These are phyloP conservation scores for Sebastes iracundus DNA, from an alignment of 2,797 vertebrate species.

Conservation along the genomic window DNA sequence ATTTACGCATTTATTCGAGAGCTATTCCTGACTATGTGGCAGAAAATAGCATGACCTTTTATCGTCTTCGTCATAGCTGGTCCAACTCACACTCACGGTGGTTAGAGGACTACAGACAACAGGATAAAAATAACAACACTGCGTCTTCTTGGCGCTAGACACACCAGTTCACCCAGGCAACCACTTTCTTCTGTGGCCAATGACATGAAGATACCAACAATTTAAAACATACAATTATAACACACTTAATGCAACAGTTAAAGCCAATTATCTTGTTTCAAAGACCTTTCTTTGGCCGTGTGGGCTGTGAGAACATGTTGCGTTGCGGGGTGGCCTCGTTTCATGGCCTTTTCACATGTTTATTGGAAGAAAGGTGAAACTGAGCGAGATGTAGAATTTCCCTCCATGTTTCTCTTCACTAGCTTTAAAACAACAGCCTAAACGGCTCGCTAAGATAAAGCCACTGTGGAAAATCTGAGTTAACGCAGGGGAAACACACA, in stretches of 20 bases:
- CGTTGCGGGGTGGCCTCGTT: background rate
- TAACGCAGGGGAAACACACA: constrained; percentile 3
- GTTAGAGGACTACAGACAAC: constrained; percentile 20
- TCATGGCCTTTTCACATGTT: background rate
- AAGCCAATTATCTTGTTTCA: background rate
- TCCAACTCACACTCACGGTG: constrained; percentile 29
- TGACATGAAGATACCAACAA: background rate
- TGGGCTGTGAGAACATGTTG: constrained; percentile 5
- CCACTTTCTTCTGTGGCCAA: background rate
- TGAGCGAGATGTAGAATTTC: constrained; percentile 6
- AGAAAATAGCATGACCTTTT: constrained; percentile 69
- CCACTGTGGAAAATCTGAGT: constrained; percentile 58
- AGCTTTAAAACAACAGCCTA: background rate
- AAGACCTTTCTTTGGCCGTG: background rate
- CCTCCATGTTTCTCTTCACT: constrained; percentile 6
- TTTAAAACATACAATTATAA: background rate
- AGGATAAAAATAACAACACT: constrained; percentile 54
- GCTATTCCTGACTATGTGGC: constrained; percentile 39
- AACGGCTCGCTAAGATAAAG: background rate
- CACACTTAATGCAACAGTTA: background rate
- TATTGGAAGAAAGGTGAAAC: background rate
- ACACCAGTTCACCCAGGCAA: constrained; percentile 3
- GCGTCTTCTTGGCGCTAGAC: background rate
- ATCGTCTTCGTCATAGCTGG: constrained; percentile 43
- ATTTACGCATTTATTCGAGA: constrained; percentile 31